Evolutionary conservation across 1,140 invertebrate genomes (phyloP).

Genomic region (Neomicropteryx cornuta): DNA sequence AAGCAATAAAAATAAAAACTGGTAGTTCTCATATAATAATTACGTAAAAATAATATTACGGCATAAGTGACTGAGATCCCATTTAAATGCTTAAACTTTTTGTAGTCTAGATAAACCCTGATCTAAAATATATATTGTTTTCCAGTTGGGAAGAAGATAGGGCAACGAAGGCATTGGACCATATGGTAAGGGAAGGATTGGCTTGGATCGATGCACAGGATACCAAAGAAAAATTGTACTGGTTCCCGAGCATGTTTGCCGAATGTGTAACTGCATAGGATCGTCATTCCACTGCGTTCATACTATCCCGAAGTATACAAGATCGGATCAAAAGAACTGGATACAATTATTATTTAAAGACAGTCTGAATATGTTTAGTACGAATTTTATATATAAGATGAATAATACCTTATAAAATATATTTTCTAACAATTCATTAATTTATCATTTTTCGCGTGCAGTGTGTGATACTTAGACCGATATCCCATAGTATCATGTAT

Average conservation of each 20-base stretch:
- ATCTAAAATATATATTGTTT: conserved; percentile 9
- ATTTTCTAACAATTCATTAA: not conserved
- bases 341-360: not conserved
- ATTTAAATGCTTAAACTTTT: too few relatives aligned
- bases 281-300: conserved; percentile 20
- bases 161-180: conserved; percentile 66
- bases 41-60: too few relatives aligned
- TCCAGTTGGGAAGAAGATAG: conserved; percentile 63
- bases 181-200: conserved; percentile 86
- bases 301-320: not conserved
- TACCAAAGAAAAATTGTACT: conserved; percentile 63
- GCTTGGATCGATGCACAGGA: conserved; percentile 88
- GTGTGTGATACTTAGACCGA: too few relatives aligned
- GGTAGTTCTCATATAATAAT: too few relatives aligned
- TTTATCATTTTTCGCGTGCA: not conserved
- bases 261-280: conserved; percentile 46
- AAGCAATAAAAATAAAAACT: too few relatives aligned
- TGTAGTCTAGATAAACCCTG: too few relatives aligned
- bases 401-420: not conserved
- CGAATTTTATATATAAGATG: not conserved
- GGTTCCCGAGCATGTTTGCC: conserved; percentile 92
- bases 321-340: not conserved
- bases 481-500: too few relatives aligned
- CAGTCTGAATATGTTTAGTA: conserved; percentile 2
- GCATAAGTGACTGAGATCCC: conserved; percentile 1